phyloP scores from a whole-genome alignment of 2,888 invertebrate species.

The Pherbina coryleti region DNA sequence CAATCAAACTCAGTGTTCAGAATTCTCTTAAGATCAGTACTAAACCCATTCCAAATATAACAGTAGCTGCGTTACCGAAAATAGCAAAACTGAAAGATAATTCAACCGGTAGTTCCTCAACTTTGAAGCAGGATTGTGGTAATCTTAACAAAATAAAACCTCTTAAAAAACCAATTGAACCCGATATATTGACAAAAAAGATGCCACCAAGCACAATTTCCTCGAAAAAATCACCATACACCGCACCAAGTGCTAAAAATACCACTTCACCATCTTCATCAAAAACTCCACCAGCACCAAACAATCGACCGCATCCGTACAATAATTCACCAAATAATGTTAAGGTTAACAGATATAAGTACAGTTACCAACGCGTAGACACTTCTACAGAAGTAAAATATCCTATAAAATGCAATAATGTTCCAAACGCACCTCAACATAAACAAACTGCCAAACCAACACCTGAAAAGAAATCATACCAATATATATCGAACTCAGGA shows the following conservation, averaged over 20 bases:
- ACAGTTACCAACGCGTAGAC: neutral
- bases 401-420: neutral
- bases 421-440: neutral
- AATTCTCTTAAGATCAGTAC: no score
- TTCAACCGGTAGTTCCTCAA: neutral
- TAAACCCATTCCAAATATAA: neutral
- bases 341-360: constrained; percentile 16
- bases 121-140: neutral
- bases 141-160: no score
- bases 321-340: neutral
- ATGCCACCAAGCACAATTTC: neutral
- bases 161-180: no score
- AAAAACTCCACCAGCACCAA: neutral
- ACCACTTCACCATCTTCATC: neutral
- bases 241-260: neutral
- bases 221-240: neutral
- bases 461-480: neutral
- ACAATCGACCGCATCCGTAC: constrained; percentile 25
- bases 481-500: neutral
- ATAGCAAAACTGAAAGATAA: neutral
- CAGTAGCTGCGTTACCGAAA: neutral
- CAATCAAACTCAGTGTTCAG: neutral
- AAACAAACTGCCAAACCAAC: constrained; percentile 16
- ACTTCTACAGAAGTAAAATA: neutral
- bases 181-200: neutral